Base-by-base conservation (phyloP, 2,888 invertebrate species). In the Plutella xylostella region DNA sequence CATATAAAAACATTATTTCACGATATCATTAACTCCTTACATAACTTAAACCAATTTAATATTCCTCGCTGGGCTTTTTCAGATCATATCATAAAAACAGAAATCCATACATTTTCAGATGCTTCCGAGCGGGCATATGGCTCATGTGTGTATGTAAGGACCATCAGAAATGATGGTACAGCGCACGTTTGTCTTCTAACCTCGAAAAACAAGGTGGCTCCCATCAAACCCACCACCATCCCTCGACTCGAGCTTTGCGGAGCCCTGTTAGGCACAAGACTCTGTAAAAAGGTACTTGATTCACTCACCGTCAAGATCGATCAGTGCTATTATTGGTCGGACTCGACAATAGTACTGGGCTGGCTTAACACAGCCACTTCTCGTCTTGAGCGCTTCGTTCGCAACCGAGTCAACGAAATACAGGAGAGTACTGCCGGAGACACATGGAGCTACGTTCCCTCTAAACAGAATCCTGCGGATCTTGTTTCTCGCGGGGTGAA, bases 301-400 rank as follows among this genome's bases (percentile, higher is more conserved):
- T 9, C 20, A n/a, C 38, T 38, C 4, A 18, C 12, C 5, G 4
- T n/a, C 2, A 6, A 11, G 4, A 20, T 21, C n/a, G 4, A 11
- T 2, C 4, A 11, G 3, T 21, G n/a, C 4, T 20, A 21, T 7
- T 19, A 21, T 12, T 38, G 38, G 38, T 9, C 38, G n/a, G 38
- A 38, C 15, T 38, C 38, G 1, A 21, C 12, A 14, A n/a, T 38
- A 3, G 38, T 38, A 9, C n/a, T 21, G 15, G 21, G n/a, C 14
- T 38, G 38, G 21, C 20, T 38, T n/a, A 38, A 25, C 18, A 17
- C 39, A 11, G 3, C 44, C 1, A 39, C 37, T 3, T 38, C 7
- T 6, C 37, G 30, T 14, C 25, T 54, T 5, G 50, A 55, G 43
- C 40, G 49, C 1, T 56, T 54, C 43, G 55, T 55, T 3, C 15